Percentiles rank a stretch among this genome's conserved stretches.
phyloP scores from a whole-genome alignment of 30 jellyfish, hydroid and myxozoan genomes.

The Hydractinia symbiolongicarpus region DNA sequence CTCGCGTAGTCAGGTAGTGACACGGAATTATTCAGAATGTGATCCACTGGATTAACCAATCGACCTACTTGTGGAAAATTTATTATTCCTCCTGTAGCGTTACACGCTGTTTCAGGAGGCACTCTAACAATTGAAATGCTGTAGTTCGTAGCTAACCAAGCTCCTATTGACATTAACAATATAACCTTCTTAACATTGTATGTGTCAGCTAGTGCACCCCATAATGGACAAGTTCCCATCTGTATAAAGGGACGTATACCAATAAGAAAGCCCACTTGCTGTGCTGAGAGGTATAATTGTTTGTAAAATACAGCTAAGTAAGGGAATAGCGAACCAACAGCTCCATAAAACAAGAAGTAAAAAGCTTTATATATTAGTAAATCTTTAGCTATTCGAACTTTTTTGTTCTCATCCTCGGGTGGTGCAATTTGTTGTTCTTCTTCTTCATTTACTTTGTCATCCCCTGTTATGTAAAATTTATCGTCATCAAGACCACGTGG shows the following conservation, averaged over 20 bases:
- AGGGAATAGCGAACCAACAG: constrained; percentile 93
- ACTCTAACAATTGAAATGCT: constrained; percentile 78
- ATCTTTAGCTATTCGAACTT: constrained; percentile 28
- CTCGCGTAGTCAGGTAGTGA: too few relatives aligned
- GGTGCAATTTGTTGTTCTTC: background rate
- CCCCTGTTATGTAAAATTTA: background rate
- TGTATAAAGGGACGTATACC: constrained; percentile 97
- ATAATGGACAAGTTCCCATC: constrained; percentile 93
- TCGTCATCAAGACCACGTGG: constrained; percentile 20
- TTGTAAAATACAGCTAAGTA: constrained; percentile 90
- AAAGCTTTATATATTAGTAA: constrained; percentile 62
- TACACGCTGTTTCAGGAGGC: constrained; percentile 66
- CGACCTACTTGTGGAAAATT: constrained; percentile 4
- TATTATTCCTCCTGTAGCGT: background rate
- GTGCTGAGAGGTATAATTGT: constrained; percentile 90
- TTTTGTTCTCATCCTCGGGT: background rate
- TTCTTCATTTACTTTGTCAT: background rate
- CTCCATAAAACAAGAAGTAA: constrained; percentile 87
- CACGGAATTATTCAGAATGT: too few relatives aligned
- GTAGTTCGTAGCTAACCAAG: constrained; percentile 89
- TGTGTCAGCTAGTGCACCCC: constrained; percentile 97
- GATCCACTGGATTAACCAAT: background rate
- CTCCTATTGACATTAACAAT: constrained; percentile 72
- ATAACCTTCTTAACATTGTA: constrained; percentile 72
- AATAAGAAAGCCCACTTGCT: constrained; percentile 89